These are phyloP conservation scores for Rhagologus leucostigma DNA, from an alignment of 2,113 vertebrate genomes.

Conservation along the genomic window DNA sequence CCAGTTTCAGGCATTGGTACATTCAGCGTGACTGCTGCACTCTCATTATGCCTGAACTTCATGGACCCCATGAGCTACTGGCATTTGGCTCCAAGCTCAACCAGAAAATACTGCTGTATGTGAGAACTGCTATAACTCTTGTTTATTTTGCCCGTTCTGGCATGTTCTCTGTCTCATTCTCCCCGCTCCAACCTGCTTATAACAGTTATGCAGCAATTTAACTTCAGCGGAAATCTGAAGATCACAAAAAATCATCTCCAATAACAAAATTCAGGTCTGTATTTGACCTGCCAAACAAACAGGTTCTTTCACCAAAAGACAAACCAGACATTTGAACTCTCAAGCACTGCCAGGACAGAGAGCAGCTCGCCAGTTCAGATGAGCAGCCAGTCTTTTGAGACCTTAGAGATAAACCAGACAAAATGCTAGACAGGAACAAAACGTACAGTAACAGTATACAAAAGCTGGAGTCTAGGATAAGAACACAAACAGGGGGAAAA, in stretches of 20 bases:
- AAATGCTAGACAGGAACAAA: constrained; percentile 8
- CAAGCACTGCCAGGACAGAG: not conserved
- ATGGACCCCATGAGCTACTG: not conserved
- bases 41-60: not conserved
- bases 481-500: not conserved
- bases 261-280: not conserved
- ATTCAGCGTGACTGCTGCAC: not conserved
- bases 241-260: not conserved
- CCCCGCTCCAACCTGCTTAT: not conserved
- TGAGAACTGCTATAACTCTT: not conserved
- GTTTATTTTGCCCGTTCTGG: not conserved
- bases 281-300: not conserved
- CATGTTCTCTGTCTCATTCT: not conserved
- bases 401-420: not conserved
- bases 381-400: not conserved
- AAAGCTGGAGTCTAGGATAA: not conserved
- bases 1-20: not conserved
- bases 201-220: not conserved
- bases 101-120: not conserved
- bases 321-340: not conserved
- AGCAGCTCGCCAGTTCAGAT: not conserved
- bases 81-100: not conserved
- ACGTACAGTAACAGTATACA: not conserved
- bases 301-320: not conserved
- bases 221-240: not conserved